Percentiles rank a stretch among this genome's conserved stretches.
Conservation (phyloP, 2,113 vertebrate genomes). For the Elgaria multicarinata region DNA sequence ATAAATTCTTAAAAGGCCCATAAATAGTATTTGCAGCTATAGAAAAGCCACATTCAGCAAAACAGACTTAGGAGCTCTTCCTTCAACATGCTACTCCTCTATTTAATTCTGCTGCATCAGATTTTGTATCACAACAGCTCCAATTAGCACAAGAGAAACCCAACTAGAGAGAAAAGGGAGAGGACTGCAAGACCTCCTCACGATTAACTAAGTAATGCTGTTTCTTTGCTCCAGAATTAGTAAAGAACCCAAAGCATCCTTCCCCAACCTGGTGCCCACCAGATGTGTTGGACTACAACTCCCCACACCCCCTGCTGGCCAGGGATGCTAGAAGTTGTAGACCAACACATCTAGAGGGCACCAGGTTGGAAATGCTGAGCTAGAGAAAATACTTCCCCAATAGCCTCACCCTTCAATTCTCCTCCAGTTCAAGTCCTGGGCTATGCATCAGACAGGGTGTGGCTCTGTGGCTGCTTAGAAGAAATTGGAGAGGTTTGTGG, state of each 20-base stretch:
- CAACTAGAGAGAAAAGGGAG: not conserved
- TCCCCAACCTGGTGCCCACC: no score
- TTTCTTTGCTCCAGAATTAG: not conserved
- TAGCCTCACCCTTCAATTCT: not conserved
- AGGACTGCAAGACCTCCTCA: not conserved
- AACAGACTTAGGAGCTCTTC: not conserved
- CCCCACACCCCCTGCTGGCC: no score
- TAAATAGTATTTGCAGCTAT: not conserved
- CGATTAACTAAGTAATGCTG: not conserved
- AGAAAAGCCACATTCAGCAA: not conserved
- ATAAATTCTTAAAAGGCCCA: no score
- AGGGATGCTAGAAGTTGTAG: no score
- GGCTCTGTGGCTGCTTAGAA: not conserved
- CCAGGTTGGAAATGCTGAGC: not conserved
- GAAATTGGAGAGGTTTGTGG: fast-evolving
- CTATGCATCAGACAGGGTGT: not conserved
- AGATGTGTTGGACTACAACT: no score
- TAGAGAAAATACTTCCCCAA: not conserved
- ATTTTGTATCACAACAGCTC: not conserved
- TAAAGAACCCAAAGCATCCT: not conserved
- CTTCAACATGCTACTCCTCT: not conserved
- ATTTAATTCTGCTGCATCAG: not conserved
- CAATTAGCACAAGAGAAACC: not conserved
- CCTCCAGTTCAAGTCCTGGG: not conserved
- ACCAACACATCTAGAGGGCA: no score